Evolutionary conservation across 1,140 invertebrate genomes (phyloP), one percentile per base, ranked within the genome.

Genomic region (Neodiprion pinetum): DNA sequence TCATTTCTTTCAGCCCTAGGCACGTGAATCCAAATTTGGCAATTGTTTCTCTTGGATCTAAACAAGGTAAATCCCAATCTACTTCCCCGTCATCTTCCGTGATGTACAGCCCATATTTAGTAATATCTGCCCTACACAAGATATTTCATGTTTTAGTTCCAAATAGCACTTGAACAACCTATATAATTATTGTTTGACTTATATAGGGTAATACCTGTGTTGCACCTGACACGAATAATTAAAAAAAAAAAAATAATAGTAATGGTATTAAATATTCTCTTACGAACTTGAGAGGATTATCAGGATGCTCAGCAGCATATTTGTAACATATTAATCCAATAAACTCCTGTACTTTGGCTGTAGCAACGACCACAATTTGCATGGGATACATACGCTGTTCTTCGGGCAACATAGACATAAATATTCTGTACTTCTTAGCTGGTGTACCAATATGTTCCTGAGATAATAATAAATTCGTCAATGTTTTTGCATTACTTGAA

Each of bases 71-170:
- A 80, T 98, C 97, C 87, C 92, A 93, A 86, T 97, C 96, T 53
- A 98, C 95, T 88, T 98, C 97, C n/a, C 97, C 97, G 87, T 98
- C 97, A 83, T 99, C 97, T 90, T 99, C 97, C 17, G 95, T 96
- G 81, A 98, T 97, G 82, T 96, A 96, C 65, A 99, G 88, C 67
- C 95, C 95, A 88, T 96, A 98, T 79, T 93, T 90, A 65, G 90
- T 87, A 4, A 93, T 90, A 73, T 89, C 86, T 69, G 89, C 85
- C 69, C 91, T 92, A 80, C 53, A 48, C 85, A 85, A 50, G 48
- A 77, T 77, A 70, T 66, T 17, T 66, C 48, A 67, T 68, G 9
- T 61, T 48, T 9, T 67, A 73, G 47, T 72, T 72, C 61, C 47
- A 74, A 48, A 80, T 75, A 78, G 78, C 17, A 74, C 72, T 40